Conservation (phyloP, 2,113 vertebrate genomes). For the Gulo gulo region DNA sequence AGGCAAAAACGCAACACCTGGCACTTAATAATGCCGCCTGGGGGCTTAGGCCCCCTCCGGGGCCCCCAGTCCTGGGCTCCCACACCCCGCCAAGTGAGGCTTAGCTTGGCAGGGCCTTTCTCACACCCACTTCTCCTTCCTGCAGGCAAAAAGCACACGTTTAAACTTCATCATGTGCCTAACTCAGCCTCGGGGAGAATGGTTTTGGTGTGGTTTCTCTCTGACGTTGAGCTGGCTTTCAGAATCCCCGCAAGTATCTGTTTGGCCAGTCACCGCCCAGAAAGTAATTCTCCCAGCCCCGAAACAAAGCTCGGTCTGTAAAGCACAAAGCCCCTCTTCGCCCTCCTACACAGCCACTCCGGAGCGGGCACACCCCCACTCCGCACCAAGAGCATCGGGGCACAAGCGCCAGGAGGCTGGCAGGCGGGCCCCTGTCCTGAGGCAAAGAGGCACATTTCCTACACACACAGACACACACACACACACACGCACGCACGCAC, state of each 20-base stretch:
- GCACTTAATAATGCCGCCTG: not conserved
- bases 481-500: too few relatives aligned
- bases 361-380: not conserved
- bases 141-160: conserved; percentile 4
- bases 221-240: not conserved
- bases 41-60: not conserved
- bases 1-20: conserved; percentile 19
- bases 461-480: not conserved
- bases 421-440: not conserved
- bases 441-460: not conserved
- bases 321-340: not conserved
- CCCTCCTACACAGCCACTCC: conserved; percentile 25
- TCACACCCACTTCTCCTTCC: conserved; percentile 44
- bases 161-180: conserved; percentile 37
- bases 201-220: conserved; percentile 3
- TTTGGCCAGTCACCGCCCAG: not conserved
- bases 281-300: not conserved
- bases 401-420: not conserved
- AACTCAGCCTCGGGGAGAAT: conserved; percentile 30
- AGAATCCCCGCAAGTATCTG: not conserved
- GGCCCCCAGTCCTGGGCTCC: not conserved
- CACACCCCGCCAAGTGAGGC: not conserved
- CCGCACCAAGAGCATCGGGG: not conserved
- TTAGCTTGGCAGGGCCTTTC: not conserved
- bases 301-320: not conserved